Base-by-base conservation (phyloP, 2,888 invertebrate genomes). In the Lepidochrysops patricia region DNA sequence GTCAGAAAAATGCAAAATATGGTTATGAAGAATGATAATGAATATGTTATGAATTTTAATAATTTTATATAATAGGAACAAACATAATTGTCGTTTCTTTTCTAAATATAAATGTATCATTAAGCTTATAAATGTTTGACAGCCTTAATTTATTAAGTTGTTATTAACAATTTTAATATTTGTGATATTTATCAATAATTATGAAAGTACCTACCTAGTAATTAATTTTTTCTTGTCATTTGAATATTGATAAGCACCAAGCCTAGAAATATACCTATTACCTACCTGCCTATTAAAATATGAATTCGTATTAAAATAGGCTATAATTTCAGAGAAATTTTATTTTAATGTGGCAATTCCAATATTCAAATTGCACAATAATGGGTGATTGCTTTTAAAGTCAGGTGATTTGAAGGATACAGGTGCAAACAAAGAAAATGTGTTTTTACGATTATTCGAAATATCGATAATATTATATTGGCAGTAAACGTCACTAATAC, bases 261-360 rank as follows among this genome's bases (percentile, higher is more conserved):
- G 19, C 19, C 43, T 43, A 43, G 9, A 1, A 9, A 29, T 43
- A 19, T 9, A 43, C 19, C n/a, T n/a, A 43, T 43, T 19, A 19
- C 13, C 13, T 12, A 26, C 3, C 57, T 57, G 37, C 0, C 57
- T 15, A 34, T 5, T 37, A 35, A 27, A 57, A 37, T 43, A 13
- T 57, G 15, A 26, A 37, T 27, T 43, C 5, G 9, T 56, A 32
- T 26, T 15, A 13, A 27, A 26, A 29, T 29, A 48, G 50, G 26
- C 54, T 34, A 49, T 59, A n/a, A 35, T 48, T 59, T 35, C 27
- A 9, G 26, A 52, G 49, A 58, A 57, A 34, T 52, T 52, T 52
- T 27, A 52, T 52, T 52, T 52, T 26, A 52, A 27, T 26, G 15
- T 26, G 27, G 26, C 52, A 5, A 52, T 50, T 52, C 13, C n/a